Percentiles rank a stretch among this genome's conserved stretches.
These are phyloP conservation scores for Coronaproctus castanopsis DNA, from an alignment of 2,888 invertebrate species.

Conservation along the genomic window DNA sequence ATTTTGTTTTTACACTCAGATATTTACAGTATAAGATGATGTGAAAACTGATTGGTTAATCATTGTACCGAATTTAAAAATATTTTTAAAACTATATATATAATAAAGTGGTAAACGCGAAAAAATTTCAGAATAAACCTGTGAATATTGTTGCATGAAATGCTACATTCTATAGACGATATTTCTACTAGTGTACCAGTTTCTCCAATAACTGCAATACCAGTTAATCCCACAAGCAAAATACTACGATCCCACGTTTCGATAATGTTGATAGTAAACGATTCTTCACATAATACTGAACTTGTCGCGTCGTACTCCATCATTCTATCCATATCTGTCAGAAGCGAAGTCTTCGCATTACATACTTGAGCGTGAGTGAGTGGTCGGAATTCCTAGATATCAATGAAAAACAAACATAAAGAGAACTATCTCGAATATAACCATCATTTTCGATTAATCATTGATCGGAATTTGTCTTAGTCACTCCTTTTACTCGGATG, in stretches of 20 bases:
- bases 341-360: neutral
- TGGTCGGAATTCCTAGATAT: constrained; percentile 24
- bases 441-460: no score
- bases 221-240: constrained; percentile 36
- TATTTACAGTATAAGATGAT: no score
- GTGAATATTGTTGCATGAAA: constrained; percentile 4
- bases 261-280: constrained; percentile 32
- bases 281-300: constrained; percentile 19
- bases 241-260: constrained; percentile 42
- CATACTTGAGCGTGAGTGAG: constrained; percentile 20
- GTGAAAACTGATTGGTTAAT: no score
- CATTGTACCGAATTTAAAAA: no score
- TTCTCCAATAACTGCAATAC: constrained; percentile 34
- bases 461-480: no score
- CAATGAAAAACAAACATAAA: no score
- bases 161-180: constrained; percentile 17
- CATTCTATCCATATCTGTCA: neutral
- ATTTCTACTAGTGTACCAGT: constrained; percentile 20
- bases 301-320: constrained; percentile 16
- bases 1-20: no score
- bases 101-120: no score
- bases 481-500: no score
- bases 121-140: no score
- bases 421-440: no score
- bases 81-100: no score